Evolutionary conservation across 1,140 invertebrate genomes (phyloP).

Genomic region (Caenorhabditis inopinata): DNA sequence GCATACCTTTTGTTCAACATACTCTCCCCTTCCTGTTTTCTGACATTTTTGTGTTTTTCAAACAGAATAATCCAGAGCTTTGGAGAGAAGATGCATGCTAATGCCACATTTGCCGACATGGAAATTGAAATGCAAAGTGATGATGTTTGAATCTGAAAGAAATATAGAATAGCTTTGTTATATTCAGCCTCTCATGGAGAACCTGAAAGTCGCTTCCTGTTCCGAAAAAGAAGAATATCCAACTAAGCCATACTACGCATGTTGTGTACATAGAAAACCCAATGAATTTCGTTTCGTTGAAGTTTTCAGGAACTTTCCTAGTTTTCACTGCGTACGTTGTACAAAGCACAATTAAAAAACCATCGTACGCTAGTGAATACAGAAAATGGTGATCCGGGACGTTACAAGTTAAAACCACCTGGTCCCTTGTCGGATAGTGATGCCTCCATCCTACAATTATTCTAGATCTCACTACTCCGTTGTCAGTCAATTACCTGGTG

Average conservation of each 20-base stretch:
- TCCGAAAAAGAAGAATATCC: conserved; percentile 75
- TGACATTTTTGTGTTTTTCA: conserved; percentile 74
- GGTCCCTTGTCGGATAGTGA: conserved; percentile 68
- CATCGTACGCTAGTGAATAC: conserved; percentile 77
- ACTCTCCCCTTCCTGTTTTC: conserved; percentile 67
- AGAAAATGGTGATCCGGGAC: conserved; percentile 76
- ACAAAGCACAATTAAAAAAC: conserved; percentile 75
- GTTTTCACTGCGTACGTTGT: conserved; percentile 77
- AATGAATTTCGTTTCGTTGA: conserved; percentile 75
- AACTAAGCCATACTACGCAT: conserved; percentile 77
- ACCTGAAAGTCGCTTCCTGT: conserved; percentile 70
- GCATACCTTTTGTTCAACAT: conserved; percentile 60
- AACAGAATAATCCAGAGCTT: conserved; percentile 74
- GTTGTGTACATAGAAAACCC: conserved; percentile 79
- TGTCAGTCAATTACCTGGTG: conserved; percentile 70
- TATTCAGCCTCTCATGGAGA: conserved; percentile 29
- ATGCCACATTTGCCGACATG: conserved; percentile 69
- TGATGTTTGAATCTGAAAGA: conserved; percentile 70
- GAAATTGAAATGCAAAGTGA: conserved; percentile 71
- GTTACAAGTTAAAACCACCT: conserved; percentile 73
- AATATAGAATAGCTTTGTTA: not conserved
- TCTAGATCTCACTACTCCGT: conserved; percentile 54
- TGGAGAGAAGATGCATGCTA: conserved; percentile 72
- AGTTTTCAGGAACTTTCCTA: conserved; percentile 75
- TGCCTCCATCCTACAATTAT: conserved; percentile 54